Base-by-base conservation (phyloP, 2,888 invertebrate genomes). In the Plebejus melissa region DNA sequence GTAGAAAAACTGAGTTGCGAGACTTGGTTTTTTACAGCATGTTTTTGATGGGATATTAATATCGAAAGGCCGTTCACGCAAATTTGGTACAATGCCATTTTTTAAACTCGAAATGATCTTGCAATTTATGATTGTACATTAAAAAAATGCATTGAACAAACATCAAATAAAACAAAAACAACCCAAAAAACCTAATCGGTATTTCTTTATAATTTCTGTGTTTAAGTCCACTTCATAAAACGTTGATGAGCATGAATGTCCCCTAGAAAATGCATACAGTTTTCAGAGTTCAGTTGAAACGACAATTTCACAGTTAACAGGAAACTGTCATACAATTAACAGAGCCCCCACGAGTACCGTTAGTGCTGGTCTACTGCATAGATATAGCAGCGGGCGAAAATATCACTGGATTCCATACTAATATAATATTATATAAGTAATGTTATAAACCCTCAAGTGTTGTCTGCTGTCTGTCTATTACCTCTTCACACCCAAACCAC, bases 291-390 rank as follows among this genome's bases (percentile, higher is more conserved):
- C 54, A 54, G 54, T 58, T 58, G 58, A n/a, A 58, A n/a, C 58
- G 54, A 54, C 16, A 4, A 7, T 22, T 4, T 60, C 1, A 58
- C 58, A 58, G 32, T 36, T 65, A 32, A 65, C 65, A 65, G 65
- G 65, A 65, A 65, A 36, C 65, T 65, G 65, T 5, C 65, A 65
- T 65, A 32, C 65, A 65, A 65, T 65, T 65, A 65, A 2, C 65
- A 65, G 65, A 65, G 22, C 22, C 11, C 13, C 65, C 13, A 32
- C 13, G 13, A 36, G 65, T 32, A 36, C 65, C 16, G 65, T 65
- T 65, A 54, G 54, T 16, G 54, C 50, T 50, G 16, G 54, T 54
- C 4, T 16, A 54, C 4, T 16, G 16, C 54, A 54, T 54, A 16
- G 16, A 54, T 54, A 54, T 16, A 16, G 4, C 54, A 54, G 54